Base-by-base conservation (phyloP, 1,140 invertebrate species). In the Bombus affinis region DNA sequence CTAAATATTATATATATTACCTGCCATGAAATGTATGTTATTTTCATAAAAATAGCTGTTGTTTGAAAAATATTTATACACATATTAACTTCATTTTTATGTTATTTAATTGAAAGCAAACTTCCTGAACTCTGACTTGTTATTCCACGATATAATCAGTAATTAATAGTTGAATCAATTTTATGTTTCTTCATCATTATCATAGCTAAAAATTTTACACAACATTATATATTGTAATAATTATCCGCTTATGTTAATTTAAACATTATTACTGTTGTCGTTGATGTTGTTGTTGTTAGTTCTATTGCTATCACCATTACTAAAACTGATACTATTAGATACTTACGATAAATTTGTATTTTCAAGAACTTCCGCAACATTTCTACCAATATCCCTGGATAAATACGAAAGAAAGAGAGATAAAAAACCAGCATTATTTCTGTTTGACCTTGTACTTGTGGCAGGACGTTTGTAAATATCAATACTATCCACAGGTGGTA, bases 401-500 rank as follows among this genome's bases (percentile, higher is more conserved):
- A 94, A 44, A 9, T 93, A 93, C 9, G 93, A 91, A 76, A 94
- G 87, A 73, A 94, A 93, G 72, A 92, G 84, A 22, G 92, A 92
- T 22, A 94, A 86, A 18, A 93, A 28, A 81, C 93, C 92, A 1
- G 90, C 91, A 81, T 82, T 90, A 35, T 39, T 79, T 82, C 84
- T 70, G 37, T 72, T 81, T 44, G 66, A 81, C 39, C 87, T 87
- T 25, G 75, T 59, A 66, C 77, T 90, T 77, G 86, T 28, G 12
- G 75, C n/a, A 75, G 88, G 77, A 83, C 79, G 86, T 70, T 89
- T 91, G 93, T 98, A 98, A 74, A 97, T 96, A 91, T 97, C 96
- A 44, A 98, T 96, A 1, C 97, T 96, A 93, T 98, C 97, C 44
- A 92, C 86, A 13, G 98, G 98, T 18, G 98, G 98, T 70, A 98